A percentile compares a stretch with the other conserved stretches of the same genome.
Evolutionary conservation across 2,113 vertebrate species (phyloP).

Genomic region (Anseranas semipalmata): DNA sequence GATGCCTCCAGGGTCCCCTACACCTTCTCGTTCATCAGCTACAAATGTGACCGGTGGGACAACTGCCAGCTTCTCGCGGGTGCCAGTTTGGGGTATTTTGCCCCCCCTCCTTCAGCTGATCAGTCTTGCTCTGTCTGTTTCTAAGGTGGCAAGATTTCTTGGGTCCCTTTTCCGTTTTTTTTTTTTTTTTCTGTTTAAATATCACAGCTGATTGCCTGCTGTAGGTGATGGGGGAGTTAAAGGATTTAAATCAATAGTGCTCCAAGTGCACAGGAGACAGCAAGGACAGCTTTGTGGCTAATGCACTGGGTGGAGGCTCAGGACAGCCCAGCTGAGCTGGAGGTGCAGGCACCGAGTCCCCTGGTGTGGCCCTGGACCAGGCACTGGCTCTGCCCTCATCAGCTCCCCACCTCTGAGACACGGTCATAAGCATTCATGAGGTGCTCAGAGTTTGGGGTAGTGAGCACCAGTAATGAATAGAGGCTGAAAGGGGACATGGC

Average conservation of each 20-base stretch:
- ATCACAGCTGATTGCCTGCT: background rate
- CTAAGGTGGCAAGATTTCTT: background rate
- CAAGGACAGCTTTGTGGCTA: background rate
- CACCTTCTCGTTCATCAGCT: background rate
- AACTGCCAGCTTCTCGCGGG: background rate
- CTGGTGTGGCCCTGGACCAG: background rate
- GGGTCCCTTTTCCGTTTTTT: background rate
- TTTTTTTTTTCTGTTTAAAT: background rate
- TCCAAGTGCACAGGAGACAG: background rate
- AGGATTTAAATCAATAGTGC: background rate
- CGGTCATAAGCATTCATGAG: accelerated
- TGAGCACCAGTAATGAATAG: background rate
- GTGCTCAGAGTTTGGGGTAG: background rate
- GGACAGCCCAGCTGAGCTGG: background rate
- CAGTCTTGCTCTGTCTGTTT: background rate
- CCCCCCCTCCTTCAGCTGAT: background rate
- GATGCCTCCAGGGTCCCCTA: background rate
- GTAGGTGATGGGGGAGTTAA: background rate
- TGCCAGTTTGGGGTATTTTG: background rate
- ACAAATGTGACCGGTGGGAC: background rate
- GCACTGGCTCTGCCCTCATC: background rate
- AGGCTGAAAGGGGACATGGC: background rate
- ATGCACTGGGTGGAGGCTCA: accelerated
- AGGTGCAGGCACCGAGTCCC: background rate
- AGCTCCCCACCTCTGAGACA: background rate